Percentiles rank a stretch among this genome's conserved stretches.
Evolutionary conservation across 1,140 invertebrate species (phyloP).

Genomic region (Wasmannia auropunctata): DNA sequence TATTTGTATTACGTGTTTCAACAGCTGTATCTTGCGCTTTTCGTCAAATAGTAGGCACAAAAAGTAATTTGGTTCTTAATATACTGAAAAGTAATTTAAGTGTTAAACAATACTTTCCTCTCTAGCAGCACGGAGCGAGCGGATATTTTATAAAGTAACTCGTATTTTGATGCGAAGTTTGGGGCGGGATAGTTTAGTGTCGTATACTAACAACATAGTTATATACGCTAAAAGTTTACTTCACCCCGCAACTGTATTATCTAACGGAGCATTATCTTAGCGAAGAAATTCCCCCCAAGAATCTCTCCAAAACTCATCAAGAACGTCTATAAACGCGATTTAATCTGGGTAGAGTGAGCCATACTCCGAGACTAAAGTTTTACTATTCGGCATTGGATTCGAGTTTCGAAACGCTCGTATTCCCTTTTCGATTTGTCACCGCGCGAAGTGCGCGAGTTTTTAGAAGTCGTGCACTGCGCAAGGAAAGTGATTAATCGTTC

Average conservation of each 20-base stretch:
- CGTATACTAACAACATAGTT: constrained; percentile 46
- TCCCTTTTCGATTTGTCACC: constrained; percentile 50
- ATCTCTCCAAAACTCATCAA: constrained; percentile 42
- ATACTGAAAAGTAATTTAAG: constrained; percentile 8
- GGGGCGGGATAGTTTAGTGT: constrained; percentile 31
- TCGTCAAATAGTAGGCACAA: background rate
- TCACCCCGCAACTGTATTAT: constrained; percentile 36
- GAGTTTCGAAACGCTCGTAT: background rate
- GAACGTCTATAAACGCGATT: constrained; percentile 55
- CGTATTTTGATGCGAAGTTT: constrained; percentile 42
- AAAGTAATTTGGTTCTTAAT: background rate
- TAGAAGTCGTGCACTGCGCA: constrained; percentile 28
- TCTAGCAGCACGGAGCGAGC: background rate
- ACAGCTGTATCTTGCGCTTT: background rate
- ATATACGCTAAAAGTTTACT: constrained; percentile 43
- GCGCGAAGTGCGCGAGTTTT: constrained; percentile 36
- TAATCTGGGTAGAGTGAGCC: constrained; percentile 43
- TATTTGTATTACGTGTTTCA: background rate
- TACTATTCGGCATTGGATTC: constrained; percentile 32
- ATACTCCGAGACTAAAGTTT: constrained; percentile 33
- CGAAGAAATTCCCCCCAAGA: constrained; percentile 33
- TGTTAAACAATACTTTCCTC: constrained; percentile 4
- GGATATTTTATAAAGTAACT: constrained; percentile 27
- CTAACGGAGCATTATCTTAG: constrained; percentile 45
- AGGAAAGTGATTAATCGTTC: constrained; percentile 59